Percentiles rank a stretch among this genome's conserved stretches.
phyloP scores from a whole-genome alignment of 1,140 invertebrate species.

The Melipona quadrifasciata region DNA sequence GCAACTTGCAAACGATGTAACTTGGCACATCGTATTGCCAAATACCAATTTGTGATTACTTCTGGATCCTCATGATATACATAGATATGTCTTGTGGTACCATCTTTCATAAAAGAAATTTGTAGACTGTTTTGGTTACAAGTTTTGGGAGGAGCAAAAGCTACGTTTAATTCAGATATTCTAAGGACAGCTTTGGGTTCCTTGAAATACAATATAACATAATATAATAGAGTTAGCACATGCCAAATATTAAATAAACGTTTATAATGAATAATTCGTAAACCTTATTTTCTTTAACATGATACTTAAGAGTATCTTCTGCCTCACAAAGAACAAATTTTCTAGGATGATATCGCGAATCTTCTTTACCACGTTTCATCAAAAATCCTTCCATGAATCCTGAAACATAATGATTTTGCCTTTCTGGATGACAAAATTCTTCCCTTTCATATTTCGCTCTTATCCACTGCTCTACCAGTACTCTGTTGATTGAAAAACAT shows the following conservation, averaged over 20 bases:
- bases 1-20: constrained; percentile 91
- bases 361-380: constrained; percentile 94
- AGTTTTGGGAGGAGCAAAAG: constrained; percentile 92
- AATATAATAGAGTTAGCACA: background rate
- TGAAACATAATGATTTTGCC: constrained; percentile 88
- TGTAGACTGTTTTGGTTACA: constrained; percentile 91
- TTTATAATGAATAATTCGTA: constrained; percentile 4
- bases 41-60: constrained; percentile 94
- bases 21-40: constrained; percentile 93
- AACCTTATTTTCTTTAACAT: constrained; percentile 90
- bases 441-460: constrained; percentile 94
- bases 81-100: constrained; percentile 92
- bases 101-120: constrained; percentile 91
- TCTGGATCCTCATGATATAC: constrained; percentile 93
- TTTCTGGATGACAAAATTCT: constrained; percentile 91
- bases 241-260: background rate
- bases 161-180: constrained; percentile 92
- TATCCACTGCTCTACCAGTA: constrained; percentile 95
- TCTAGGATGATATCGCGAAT: constrained; percentile 90
- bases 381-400: constrained; percentile 92
- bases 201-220: constrained; percentile 74
- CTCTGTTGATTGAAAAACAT: constrained; percentile 82
- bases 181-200: constrained; percentile 92
- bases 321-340: constrained; percentile 92
- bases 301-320: constrained; percentile 92